Percentiles rank a stretch among this genome's conserved stretches.
phyloP scores from a whole-genome alignment of 2,113 vertebrate genomes.

The Hemiscyllium ocellatum region DNA sequence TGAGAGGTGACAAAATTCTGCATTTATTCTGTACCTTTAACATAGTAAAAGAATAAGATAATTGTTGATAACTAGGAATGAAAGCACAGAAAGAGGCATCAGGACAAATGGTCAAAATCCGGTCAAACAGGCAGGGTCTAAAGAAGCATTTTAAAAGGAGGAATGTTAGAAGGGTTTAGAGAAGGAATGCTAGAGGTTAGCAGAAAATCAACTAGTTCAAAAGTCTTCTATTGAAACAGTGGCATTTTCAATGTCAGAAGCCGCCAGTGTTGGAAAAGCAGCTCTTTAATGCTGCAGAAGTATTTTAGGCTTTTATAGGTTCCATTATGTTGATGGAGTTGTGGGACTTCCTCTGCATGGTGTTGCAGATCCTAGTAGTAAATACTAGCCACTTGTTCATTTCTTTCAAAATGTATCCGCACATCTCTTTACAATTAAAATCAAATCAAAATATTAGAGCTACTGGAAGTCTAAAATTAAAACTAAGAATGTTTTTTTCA shows the following conservation, averaged over 20 bases:
- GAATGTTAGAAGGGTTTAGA: neutral
- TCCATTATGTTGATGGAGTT: neutral
- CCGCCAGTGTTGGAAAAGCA: neutral
- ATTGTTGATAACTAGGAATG: neutral
- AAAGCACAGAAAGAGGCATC: neutral
- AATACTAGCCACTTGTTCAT: neutral
- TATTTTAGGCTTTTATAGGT: neutral
- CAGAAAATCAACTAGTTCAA: neutral
- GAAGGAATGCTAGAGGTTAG: neutral
- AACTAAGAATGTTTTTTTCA: neutral
- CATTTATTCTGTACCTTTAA: neutral
- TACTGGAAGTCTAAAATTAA: neutral
- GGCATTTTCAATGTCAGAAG: neutral
- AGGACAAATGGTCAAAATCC: neutral
- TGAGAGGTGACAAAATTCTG: neutral
- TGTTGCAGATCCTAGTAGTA: neutral
- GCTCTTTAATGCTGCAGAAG: neutral
- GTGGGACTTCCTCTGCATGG: neutral
- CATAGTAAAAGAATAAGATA: neutral
- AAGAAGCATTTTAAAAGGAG: neutral
- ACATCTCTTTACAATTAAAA: neutral
- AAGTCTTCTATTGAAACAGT: neutral
- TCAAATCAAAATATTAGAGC: neutral
- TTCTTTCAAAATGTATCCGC: neutral
- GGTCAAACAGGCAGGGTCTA: neutral